Evolutionary conservation across 2,888 invertebrate genomes (phyloP).

Genomic region (Proisotoma minuta): DNA sequence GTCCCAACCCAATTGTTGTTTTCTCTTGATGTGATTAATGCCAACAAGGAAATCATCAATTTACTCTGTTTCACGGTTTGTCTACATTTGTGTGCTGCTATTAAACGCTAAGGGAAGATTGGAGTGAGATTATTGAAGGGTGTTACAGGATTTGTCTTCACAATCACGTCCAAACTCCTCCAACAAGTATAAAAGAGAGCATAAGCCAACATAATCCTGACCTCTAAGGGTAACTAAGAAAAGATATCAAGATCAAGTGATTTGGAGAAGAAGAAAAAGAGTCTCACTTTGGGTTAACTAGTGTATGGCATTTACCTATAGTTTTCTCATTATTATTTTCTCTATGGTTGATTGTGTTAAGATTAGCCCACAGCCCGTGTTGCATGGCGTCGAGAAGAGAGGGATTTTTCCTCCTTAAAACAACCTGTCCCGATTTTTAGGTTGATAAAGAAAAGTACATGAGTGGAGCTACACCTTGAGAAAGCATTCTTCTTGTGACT

Average conservation of each 20-base stretch:
- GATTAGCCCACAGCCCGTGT: conserved; percentile 13
- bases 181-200: neutral
- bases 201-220: neutral
- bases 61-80: conserved; percentile 4
- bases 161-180: neutral
- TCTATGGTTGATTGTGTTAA: conserved; percentile 20
- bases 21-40: neutral
- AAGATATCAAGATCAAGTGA: neutral
- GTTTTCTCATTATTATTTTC: conserved; percentile 16
- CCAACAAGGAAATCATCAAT: conserved; percentile 4
- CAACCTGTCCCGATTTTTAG: conserved; percentile 33
- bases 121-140: too few relatives aligned
- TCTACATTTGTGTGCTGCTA: conserved; percentile 2
- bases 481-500: neutral
- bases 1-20: neutral
- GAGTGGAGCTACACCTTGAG: conserved; percentile 23
- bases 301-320: conserved; percentile 9
- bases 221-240: neutral
- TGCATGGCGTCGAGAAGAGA: conserved; percentile 24
- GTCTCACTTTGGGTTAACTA: neutral
- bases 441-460: conserved; percentile 25
- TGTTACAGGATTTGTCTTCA: neutral
- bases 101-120: neutral
- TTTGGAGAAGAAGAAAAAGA: neutral
- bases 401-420: conserved; percentile 27